Percentiles rank a stretch among this genome's conserved stretches.
These are phyloP conservation scores for Leucozona laternaria DNA, from an alignment of 2,888 invertebrate genomes.

Conservation along the genomic window DNA sequence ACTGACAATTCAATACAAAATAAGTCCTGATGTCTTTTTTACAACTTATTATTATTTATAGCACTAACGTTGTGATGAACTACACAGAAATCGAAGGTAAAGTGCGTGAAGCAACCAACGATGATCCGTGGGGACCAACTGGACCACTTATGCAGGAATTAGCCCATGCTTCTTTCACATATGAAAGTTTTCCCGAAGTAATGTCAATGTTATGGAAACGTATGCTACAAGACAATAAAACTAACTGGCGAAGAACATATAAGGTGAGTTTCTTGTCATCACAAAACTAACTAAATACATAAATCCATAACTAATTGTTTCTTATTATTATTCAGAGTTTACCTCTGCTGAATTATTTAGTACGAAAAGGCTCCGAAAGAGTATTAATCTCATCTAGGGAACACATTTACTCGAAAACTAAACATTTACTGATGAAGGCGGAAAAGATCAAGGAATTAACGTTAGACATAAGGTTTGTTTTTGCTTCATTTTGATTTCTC, in stretches of 20 bases:
- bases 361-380: constrained; percentile 97
- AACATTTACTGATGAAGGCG: constrained; percentile 96
- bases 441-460: constrained; percentile 96
- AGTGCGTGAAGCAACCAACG: constrained; percentile 99
- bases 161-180: constrained; percentile 98
- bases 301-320: neutral
- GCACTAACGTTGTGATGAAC: constrained; percentile 99
- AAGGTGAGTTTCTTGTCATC: constrained; percentile 88
- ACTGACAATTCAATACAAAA: no score
- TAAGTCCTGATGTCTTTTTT: neutral
- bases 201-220: constrained; percentile 99
- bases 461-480: constrained; percentile 89
- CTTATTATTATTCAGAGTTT: constrained; percentile 88
- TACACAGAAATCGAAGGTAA: constrained; percentile 99
- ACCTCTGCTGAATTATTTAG: constrained; percentile 95
- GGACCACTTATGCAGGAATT: constrained; percentile 98
- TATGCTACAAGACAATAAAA: constrained; percentile 98
- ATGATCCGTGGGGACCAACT: constrained; percentile 99
- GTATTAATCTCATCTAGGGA: constrained; percentile 98
- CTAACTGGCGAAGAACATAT: constrained; percentile 98
- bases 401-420: constrained; percentile 99
- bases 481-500: no score
- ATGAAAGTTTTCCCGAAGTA: constrained; percentile 99
- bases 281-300: neutral
- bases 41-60: constrained; percentile 82